A percentile compares a stretch with the other conserved stretches of the same genome.
Conservation (phyloP, 2,888 invertebrate species). For the Meteorus cinctellus region DNA sequence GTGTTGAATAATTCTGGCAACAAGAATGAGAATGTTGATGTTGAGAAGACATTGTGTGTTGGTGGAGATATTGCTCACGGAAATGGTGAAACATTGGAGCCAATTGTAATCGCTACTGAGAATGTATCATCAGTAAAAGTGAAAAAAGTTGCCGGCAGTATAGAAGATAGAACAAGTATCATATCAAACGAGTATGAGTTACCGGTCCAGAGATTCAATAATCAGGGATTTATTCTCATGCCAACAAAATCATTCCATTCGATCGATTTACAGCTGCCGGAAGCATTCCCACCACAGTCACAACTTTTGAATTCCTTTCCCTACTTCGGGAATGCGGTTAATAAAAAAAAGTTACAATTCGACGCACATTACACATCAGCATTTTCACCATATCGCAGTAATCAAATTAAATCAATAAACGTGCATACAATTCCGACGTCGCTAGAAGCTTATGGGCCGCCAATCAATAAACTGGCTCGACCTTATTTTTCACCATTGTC, state of each 20-base stretch:
- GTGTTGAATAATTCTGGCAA: constrained; percentile 63
- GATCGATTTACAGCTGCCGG: constrained; percentile 76
- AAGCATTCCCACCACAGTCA: constrained; percentile 56
- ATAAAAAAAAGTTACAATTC: constrained; percentile 58
- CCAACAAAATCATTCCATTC: constrained; percentile 70
- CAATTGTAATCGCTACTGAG: not conserved
- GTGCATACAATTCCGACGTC: constrained; percentile 64
- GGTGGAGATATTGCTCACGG: not conserved
- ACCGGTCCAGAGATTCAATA: constrained; percentile 55
- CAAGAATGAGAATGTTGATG: constrained; percentile 25
- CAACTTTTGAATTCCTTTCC: constrained; percentile 38
- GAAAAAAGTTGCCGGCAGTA: constrained; percentile 47
- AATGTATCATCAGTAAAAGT: not conserved
- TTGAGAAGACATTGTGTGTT: not conserved
- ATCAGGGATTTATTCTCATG: constrained; percentile 72
- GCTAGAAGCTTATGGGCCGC: constrained; percentile 70
- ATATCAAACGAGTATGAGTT: constrained; percentile 70
- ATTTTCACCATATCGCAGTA: constrained; percentile 61
- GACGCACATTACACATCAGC: constrained; percentile 70
- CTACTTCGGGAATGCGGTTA: constrained; percentile 63
- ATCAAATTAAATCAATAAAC: constrained; percentile 53
- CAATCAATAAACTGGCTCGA: constrained; percentile 49
- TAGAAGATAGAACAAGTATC: constrained; percentile 68
- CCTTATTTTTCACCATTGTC: constrained; percentile 49
- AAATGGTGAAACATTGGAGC: constrained; percentile 1